phyloP scores from a whole-genome alignment of 1,140 invertebrate genomes.

The Paramacrobiotus metropolitanus region DNA sequence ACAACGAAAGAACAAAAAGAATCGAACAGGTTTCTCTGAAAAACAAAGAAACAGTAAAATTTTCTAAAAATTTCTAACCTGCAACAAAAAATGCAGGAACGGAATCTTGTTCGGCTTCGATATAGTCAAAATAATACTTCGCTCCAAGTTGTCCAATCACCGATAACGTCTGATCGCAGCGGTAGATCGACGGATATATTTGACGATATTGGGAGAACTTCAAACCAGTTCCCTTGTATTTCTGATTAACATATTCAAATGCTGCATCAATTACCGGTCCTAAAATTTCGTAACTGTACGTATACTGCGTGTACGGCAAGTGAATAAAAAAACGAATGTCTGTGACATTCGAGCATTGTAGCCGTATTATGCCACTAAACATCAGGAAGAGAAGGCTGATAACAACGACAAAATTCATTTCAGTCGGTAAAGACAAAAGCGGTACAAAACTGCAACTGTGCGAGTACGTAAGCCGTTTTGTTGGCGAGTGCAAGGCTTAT shows the following conservation, averaged over 20 bases:
- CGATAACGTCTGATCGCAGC: neutral
- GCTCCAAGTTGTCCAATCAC: neutral
- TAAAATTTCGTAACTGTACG: neutral
- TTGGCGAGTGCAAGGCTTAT: too few species aligned
- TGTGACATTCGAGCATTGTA: too few species aligned
- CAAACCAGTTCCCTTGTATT: neutral
- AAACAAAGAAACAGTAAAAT: neutral
- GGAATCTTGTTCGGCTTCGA: neutral
- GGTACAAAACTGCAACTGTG: too few species aligned
- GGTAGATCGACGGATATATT: neutral
- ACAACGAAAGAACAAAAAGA: neutral
- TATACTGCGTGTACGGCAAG: neutral
- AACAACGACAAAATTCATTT: too few species aligned
- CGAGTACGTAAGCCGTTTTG: too few species aligned
- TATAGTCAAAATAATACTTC: neutral
- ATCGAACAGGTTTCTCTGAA: neutral
- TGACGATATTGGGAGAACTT: neutral
- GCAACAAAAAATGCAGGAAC: neutral
- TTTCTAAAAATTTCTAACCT: neutral
- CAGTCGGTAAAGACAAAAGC: too few species aligned
- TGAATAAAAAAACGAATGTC: neutral
- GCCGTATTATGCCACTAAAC: too few species aligned
- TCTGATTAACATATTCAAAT: neutral
- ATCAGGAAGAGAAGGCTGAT: too few species aligned
- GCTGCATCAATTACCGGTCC: neutral